Base-by-base conservation (phyloP, 2,888 invertebrate species). In the Geophilus truncorum region DNA sequence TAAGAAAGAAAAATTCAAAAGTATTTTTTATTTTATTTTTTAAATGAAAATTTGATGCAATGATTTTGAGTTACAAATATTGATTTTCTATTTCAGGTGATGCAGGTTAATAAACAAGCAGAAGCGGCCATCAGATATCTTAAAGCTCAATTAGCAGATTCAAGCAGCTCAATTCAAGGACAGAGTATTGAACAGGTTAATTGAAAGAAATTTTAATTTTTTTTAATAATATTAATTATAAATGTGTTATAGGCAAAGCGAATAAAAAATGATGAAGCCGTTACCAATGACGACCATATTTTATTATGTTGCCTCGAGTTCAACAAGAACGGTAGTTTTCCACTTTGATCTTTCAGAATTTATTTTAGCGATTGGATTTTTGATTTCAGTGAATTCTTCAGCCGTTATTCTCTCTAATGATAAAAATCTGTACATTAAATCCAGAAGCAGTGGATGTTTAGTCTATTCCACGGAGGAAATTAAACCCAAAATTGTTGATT, bases 221-320 rank as follows among this genome's bases (percentile, higher is more conserved):
- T 15, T 21, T 32, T 30, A 9, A 15, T 62, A n/a, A 81, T 28
- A n/a, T n/a, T n/a, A n/a, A n/a, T n/a, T n/a, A n/a, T n/a, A n/a
- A n/a, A n/a, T n/a, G n/a, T n/a, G n/a, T n/a, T n/a, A n/a, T n/a
- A 75, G 80, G 18, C 78, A 9, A 34, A 6, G 15, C 23, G 34
- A 18, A 34, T 80, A 1, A 77, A 21, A 0, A 77, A 62, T 7
- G 75, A 80, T 18, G 57, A 36, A 3, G 77, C 80, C 23, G 86
- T 86, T 36, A 87, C 86, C 82, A 88, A 88, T 77, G 89, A 89
- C 84, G 89, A 89, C 82, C 85, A 87, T 78, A 87, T 89, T 80
- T 83, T 89, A 25, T 88, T 88, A 82, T 88, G 87, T 40, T 88
- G 88, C 83, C 82, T 88, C 62, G 87, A 88, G 83, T 86, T 87